Evolutionary conservation across 2,888 invertebrate genomes (phyloP), one percentile per base, ranked within the genome.

Genomic region (Phalangium opilio): DNA sequence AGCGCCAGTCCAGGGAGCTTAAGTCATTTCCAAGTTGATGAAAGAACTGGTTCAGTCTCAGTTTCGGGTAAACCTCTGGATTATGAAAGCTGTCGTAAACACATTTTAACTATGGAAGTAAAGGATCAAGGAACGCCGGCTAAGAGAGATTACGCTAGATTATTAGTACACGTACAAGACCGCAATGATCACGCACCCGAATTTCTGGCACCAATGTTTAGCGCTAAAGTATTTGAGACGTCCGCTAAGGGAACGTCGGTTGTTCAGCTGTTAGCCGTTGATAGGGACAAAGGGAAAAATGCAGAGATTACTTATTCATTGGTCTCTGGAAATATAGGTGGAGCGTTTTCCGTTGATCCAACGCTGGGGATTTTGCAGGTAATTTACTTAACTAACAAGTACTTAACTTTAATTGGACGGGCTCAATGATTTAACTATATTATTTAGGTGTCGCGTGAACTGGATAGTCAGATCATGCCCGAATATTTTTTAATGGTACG

Each of bases 171-270:
- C 53, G 84, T 93, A 40, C 77, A 78, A 64, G 91, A 87, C 68
- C 81, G 82, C 58, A 93, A 91, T 69, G 91, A 90, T 67, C 86
- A 89, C 67, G 74, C 80, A 47, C 95, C 95, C 0, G 78, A 78
- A 62, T 95, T 95, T 69, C 80, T 83, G 46, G 79, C 83, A 42
- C 75, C 76, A 58, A 77, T 83, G 60, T 78, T 86, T 50, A 79
- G 82, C 64, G 83, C 79, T 50, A 79, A 81, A 62, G 78, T 84
- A 43, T 80, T 74, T 59, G 83, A 84, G 65, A 81, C 79, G 1
- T 76, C 81, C 1, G 71, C 77, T 2, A 65, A 81, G 27, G 85
- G 83, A 49, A 78, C 82, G 19, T 77, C 78, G 4, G 79, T 89
- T 42, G 75, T 82, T 2, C 68, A 69, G 35, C 77, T 86, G 35